These are phyloP conservation scores for Girardia tigrina DNA, from an alignment of 2,888 invertebrate species.

Conservation along the genomic window DNA sequence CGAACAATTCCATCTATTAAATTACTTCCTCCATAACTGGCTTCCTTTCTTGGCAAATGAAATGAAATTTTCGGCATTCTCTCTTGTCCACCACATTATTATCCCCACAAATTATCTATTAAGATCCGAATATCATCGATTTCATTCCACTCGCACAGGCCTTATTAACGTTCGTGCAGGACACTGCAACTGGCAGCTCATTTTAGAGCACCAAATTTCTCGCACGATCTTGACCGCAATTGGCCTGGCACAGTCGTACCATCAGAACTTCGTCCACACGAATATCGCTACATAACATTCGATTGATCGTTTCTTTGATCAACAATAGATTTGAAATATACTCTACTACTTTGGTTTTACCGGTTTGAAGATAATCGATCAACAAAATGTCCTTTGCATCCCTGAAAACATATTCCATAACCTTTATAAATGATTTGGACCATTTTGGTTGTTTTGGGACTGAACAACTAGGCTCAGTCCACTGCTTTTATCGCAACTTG, in stretches of 20 bases:
- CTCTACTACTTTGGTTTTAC: too few species aligned
- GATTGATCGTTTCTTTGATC: conserved; percentile 58
- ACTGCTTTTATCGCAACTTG: too few species aligned
- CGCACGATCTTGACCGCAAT: conserved; percentile 81
- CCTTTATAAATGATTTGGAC: too few species aligned
- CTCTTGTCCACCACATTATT: conserved; percentile 86
- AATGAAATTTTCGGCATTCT: conserved; percentile 98
- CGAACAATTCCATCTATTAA: conserved; percentile 73
- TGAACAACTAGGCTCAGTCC: too few species aligned
- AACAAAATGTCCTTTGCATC: too few species aligned
- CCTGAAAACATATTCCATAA: too few species aligned
- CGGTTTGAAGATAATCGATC: too few species aligned
- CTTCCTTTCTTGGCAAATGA: conserved; percentile 74
- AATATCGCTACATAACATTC: conserved; percentile 63
- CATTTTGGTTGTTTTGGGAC: too few species aligned
- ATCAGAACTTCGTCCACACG: conserved; percentile 79
- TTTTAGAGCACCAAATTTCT: conserved; percentile 83
- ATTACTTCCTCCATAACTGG: conserved; percentile 73
- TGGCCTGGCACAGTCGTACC: conserved; percentile 60
- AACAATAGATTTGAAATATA: too few species aligned
- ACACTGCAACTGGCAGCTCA: conserved; percentile 62
- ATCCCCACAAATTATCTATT: not conserved
- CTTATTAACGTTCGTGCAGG: conserved; percentile 49
- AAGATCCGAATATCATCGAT: conserved; percentile 21
- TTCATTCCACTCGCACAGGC: conserved; percentile 42